Conservation (phyloP, 1,140 invertebrate genomes). For the Brachionus angularis region DNA sequence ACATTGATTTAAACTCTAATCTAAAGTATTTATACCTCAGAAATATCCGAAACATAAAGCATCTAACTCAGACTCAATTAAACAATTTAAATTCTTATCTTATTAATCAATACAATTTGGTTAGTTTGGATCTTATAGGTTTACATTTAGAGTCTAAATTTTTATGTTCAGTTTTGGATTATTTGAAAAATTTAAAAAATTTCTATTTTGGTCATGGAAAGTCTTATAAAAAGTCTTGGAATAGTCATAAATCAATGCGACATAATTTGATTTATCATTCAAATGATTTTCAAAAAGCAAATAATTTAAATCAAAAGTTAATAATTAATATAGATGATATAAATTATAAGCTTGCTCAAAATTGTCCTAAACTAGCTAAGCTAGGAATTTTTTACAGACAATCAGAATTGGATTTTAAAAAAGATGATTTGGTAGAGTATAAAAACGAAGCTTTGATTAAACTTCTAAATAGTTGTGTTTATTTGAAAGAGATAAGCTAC, state of each 20-base stretch:
- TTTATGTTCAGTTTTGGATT: background rate
- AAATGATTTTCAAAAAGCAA: too few species aligned
- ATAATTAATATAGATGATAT: slow-evolving; percentile 32
- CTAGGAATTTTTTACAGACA: slow-evolving; percentile 33
- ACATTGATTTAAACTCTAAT: background rate
- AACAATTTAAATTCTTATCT: background rate
- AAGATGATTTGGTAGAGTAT: background rate
- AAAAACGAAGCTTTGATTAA: slow-evolving; percentile 5
- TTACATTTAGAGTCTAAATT: slow-evolving; percentile 17
- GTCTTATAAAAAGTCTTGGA: slow-evolving; percentile 7
- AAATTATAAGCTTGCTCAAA: background rate
- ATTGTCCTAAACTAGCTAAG: background rate
- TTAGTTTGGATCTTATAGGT: slow-evolving; percentile 14
- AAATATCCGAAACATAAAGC: slow-evolving; percentile 35
- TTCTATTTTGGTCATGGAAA: slow-evolving; percentile 40
- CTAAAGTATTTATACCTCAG: slow-evolving; percentile 16
- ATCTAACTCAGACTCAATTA: too few species aligned
- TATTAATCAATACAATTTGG: background rate
- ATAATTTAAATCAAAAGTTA: too few species aligned
- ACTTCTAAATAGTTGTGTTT: background rate
- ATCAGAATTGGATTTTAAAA: background rate
- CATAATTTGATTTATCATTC: too few species aligned
- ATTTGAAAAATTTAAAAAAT: background rate
- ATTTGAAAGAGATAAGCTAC: slow-evolving; percentile 24
- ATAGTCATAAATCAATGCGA: background rate